Evolutionary conservation across 2,888 invertebrate species (phyloP), one percentile per base, ranked within the genome.

Genomic region (Strigamia maritima): DNA sequence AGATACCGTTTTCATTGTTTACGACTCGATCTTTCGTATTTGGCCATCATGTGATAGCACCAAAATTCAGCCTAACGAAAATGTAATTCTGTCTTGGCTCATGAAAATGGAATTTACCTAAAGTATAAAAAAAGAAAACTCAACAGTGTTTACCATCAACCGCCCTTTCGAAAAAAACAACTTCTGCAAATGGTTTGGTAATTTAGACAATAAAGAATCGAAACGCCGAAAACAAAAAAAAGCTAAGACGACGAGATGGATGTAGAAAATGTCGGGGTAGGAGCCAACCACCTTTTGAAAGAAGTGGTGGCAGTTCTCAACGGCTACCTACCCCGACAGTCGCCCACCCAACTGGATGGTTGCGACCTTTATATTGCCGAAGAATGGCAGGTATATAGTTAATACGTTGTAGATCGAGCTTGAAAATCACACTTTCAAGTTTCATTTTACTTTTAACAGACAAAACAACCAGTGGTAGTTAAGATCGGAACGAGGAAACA

Each of bases 271-370:
- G 49, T 49, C 49, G 49, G 49, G 49, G 49, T 49, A 49, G 49
- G 49, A n/a, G 49, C 49, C 49, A 49, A 49, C 49, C 49, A 49
- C 49, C 49, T 49, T 49, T 49, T 49, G 35, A 78, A 78, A 38
- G 78, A 78, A 35, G 70, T 78, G 40, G 78, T 78, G 38, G 44
- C 44, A 19, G 78, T 78, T 2, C 31, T 78, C 1, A 78, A 78
- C 38, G 78, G 78, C 31, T 78, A 78, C 38, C 70, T 78, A 22
- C 78, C 78, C 70, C 28, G 44, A 70, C 76, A 76, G 35, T 38
- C 38, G 24, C 31, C 38, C 31, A 76, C 77, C 26, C 26, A 54
- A 24, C 3, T 24, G 24, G 77, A 77, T 35, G 31, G 31, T 14
- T 49, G 77, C 49, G 77, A 77, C 31, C 49, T 77, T 26, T 77